Evolutionary conservation across 2,797 vertebrate genomes (phyloP).

Genomic region (Antrozous pallidus): DNA sequence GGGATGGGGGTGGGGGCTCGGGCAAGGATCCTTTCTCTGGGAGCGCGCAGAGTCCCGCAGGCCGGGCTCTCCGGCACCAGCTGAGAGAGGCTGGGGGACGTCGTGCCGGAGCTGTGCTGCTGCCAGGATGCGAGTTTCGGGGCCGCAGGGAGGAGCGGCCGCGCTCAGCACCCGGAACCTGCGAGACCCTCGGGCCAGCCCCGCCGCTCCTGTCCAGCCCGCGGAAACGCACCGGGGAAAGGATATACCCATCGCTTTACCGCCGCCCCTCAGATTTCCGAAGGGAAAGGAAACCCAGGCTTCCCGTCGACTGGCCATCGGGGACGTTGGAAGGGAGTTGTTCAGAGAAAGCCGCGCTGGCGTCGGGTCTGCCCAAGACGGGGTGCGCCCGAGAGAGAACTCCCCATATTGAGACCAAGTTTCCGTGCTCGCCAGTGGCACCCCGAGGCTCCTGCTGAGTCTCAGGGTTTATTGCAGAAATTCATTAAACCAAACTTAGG

Average conservation of each 20-base stretch:
- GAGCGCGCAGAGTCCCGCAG: not conserved
- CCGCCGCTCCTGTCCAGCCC: accelerated
- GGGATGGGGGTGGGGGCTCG: not conserved
- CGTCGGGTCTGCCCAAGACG: not conserved
- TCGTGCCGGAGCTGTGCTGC: not conserved
- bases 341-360: not conserved
- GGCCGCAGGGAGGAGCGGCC: not conserved
- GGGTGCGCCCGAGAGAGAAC: not conserved
- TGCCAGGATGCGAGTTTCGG: not conserved
- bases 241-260: too few relatives aligned
- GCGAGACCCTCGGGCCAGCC: too few relatives aligned
- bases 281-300: not conserved
- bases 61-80: accelerated
- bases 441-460: not conserved
- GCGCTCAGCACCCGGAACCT: not conserved
- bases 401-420: too few relatives aligned
- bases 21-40: not conserved
- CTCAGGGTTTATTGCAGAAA: not conserved
- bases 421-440: not conserved
- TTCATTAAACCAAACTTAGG: not conserved
- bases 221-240: not conserved
- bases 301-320: not conserved
- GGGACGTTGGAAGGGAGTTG: not conserved
- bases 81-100: not conserved
- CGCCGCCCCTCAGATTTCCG: not conserved